Evolutionary conservation across 2,797 vertebrate genomes (phyloP), one percentile per base, ranked within the genome.

Genomic region (Botia almorhae): DNA sequence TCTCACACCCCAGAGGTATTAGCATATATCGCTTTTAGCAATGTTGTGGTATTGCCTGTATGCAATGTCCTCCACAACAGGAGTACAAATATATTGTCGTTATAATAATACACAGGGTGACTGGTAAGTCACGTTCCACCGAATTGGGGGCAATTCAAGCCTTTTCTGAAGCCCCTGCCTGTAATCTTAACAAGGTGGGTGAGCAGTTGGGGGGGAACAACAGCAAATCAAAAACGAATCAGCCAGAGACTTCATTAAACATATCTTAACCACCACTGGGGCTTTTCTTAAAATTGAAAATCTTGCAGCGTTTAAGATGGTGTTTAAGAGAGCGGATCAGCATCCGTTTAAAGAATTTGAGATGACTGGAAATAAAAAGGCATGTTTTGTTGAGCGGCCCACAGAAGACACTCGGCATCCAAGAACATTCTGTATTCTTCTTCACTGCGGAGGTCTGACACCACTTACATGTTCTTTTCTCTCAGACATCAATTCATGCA

Each of bases 101-200:
- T 56, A 56, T 60, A 26, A 14, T 64, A 58, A 71, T 63, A 48
- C 63, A 77, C 74, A 63, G 33, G 46, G 60, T 69, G 56, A 36
- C 60, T 71, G 19, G 23, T 4, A 46, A 79, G 68, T 71, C 67
- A 70, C 8, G 8, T 39, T 50, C 17, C 16, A 26, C 0, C 39
- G 67, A 81, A 78, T 75, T 79, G 67, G 63, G 21, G 58, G 50
- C 65, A 29, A 56, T 51, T 81, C 53, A 61, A 55, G 74, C 16
- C 55, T 19, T 26, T n/a, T 12, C n/a, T 81, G 26, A 23, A 64
- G 64, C 26, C 64, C 4, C 48, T 63, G 65, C 16, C 61, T 76
- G 72, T 82, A 80, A 84, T 84, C 67, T 79, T 39, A 61, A 39
- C 33, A 69, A 55, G 23, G n/a, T 2, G 29, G 36, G 14, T 17